Conservation (phyloP, 2,113 vertebrate species). For the Neolamprologus devosi region DNA sequence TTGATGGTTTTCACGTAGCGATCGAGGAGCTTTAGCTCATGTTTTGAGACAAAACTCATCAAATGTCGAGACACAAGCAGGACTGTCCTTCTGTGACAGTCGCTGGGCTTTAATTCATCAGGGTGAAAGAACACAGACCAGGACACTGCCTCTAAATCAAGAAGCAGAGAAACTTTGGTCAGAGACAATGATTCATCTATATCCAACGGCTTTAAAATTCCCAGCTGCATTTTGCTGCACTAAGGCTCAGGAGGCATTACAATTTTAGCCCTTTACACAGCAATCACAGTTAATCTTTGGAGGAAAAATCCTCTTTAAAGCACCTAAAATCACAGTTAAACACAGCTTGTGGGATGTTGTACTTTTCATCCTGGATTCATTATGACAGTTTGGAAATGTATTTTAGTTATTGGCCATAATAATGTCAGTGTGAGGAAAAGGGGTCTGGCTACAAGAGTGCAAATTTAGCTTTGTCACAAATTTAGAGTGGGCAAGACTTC, state of each 20-base stretch:
- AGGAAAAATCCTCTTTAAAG: background rate
- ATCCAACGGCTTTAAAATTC: background rate
- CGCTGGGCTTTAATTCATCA: background rate
- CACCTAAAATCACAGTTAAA: background rate
- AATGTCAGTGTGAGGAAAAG: background rate
- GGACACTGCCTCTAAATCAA: background rate
- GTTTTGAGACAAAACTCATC: background rate
- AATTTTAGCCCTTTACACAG: background rate
- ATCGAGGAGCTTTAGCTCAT: background rate
- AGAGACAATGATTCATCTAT: background rate
- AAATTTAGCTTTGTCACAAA: background rate
- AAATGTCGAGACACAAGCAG: background rate
- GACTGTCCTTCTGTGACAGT: background rate
- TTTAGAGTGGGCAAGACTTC: background rate
- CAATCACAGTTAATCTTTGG: conserved; percentile 14
- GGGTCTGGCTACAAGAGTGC: background rate
- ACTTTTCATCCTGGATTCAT: background rate
- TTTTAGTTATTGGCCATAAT: background rate
- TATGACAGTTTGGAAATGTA: background rate
- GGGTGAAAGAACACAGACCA: background rate
- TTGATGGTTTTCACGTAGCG: background rate
- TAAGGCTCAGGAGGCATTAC: conserved; percentile 13
- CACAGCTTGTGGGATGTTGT: background rate
- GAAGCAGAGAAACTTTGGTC: background rate
- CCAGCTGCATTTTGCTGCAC: conserved; percentile 4